Percentiles rank a stretch among this genome's conserved stretches.
Evolutionary conservation across 2,797 vertebrate genomes (phyloP).

Genomic region (Hephaestus fuliginosus): DNA sequence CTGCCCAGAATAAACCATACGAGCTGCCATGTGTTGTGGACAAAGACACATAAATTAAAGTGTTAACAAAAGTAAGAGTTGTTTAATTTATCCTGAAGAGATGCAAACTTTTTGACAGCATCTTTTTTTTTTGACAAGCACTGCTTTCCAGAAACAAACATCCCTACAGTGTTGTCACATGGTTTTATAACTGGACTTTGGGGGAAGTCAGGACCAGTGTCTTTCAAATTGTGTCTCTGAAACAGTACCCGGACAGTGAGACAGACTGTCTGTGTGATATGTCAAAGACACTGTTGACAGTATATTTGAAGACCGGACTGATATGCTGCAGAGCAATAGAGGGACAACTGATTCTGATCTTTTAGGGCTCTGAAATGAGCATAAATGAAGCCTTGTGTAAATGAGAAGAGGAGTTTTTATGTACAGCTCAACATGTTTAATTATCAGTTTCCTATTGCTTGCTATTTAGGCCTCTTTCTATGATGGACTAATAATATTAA

Average conservation of each 20-base stretch:
- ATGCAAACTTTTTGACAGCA: not conserved
- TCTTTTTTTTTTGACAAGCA: constrained; percentile 22
- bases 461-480: constrained; percentile 30
- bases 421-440: constrained; percentile 33
- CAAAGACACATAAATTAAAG: constrained; percentile 5
- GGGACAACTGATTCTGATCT: constrained; percentile 67
- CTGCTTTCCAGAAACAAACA: constrained; percentile 2
- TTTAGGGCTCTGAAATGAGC: constrained; percentile 83
- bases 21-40: not conserved
- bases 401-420: constrained; percentile 51
- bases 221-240: no score
- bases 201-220: constrained; percentile 20
- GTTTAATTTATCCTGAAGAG: constrained; percentile 8
- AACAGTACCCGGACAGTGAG: not conserved
- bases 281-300: not conserved
- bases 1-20: not conserved
- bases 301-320: constrained; percentile 34
- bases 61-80: constrained; percentile 8
- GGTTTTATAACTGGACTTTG: not conserved
- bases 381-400: constrained; percentile 64
- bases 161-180: not conserved
- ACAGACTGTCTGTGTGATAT: not conserved
- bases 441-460: constrained; percentile 41
- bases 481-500: constrained; percentile 26
- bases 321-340: constrained; percentile 58